These are phyloP conservation scores for Calephelis nemesis DNA, from an alignment of 1,140 invertebrate genomes.

Conservation along the genomic window DNA sequence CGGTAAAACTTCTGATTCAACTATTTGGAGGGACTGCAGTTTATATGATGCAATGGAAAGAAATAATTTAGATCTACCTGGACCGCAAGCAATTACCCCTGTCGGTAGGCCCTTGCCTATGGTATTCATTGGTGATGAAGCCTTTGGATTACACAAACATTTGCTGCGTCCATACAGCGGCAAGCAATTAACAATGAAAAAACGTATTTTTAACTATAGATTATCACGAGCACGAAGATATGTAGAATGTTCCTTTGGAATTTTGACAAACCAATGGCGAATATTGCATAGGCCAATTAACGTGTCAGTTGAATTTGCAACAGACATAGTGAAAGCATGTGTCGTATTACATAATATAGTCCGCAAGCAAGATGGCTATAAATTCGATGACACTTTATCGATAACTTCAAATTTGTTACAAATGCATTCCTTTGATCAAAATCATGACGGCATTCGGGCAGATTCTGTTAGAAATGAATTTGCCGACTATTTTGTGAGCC, in stretches of 20 bases:
- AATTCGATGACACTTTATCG: constrained; percentile 11
- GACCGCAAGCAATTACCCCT: constrained; percentile 7
- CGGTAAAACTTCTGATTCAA: constrained; percentile 3
- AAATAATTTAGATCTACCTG: constrained; percentile 6
- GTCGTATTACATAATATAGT: constrained; percentile 14
- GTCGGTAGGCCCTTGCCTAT: background rate
- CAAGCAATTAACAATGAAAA: constrained; percentile 6
- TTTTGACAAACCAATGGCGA: constrained; percentile 11
- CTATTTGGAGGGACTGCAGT: constrained; percentile 6
- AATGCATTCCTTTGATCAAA: constrained; percentile 14
- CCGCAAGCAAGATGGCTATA: constrained; percentile 8
- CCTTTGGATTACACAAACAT: constrained; percentile 10
- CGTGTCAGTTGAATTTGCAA: constrained; percentile 9
- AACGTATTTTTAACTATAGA: constrained; percentile 12
- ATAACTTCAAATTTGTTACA: constrained; percentile 7
- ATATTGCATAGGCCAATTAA: constrained; percentile 18
- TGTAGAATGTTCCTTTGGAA: constrained; percentile 19
- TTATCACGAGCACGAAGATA: constrained; percentile 14
- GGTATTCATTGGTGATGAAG: constrained; percentile 8
- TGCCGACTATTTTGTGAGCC: constrained; percentile 11
- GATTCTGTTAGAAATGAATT: constrained; percentile 12
- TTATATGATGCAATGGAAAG: constrained; percentile 6
- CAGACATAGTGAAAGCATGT: constrained; percentile 15
- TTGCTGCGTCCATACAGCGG: constrained; percentile 6
- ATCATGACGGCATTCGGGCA: background rate